Conservation (phyloP, 2,888 invertebrate genomes). For the Gasteruption jaculator region DNA sequence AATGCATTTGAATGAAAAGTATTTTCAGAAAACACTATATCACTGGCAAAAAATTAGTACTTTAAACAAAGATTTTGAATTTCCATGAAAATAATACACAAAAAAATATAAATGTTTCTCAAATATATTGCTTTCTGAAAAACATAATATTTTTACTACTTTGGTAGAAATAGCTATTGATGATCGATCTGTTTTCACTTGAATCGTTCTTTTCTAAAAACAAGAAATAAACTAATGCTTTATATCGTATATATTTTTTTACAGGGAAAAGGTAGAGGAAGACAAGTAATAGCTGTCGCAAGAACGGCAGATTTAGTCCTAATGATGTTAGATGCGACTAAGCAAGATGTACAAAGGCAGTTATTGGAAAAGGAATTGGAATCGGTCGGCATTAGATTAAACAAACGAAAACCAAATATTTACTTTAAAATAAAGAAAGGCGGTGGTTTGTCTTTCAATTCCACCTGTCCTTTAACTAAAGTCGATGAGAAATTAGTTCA, state of each 20-base stretch:
- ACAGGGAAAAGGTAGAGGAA: conserved; percentile 78
- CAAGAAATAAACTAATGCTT: not conserved
- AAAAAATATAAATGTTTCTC: no score
- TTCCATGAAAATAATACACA: no score
- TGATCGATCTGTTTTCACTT: no score
- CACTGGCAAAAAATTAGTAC: no score
- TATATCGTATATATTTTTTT: not conserved
- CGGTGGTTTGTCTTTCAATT: conserved; percentile 94
- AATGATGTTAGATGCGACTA: conserved; percentile 99
- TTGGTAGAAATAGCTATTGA: no score
- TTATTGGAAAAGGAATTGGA: conserved; percentile 93
- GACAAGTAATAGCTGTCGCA: conserved; percentile 97
- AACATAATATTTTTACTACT: not conserved
- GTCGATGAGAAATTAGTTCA: conserved; percentile 97
- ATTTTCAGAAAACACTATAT: no score
- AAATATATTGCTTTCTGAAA: no score
- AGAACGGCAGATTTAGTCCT: conserved; percentile 95
- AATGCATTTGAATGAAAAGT: conserved; percentile 3
- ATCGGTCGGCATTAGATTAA: conserved; percentile 94
- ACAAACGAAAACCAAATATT: conserved; percentile 93
- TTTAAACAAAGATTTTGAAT: no score
- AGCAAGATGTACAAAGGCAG: conserved; percentile 91
- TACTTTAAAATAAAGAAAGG: conserved; percentile 98
- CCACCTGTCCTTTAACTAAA: conserved; percentile 88
- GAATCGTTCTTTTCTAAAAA: no score